A percentile compares a stretch with the other conserved stretches of the same genome.
These are phyloP conservation scores for Dipodomys spectabilis DNA, from an alignment of 2,113 vertebrate species.

Conservation along the genomic window DNA sequence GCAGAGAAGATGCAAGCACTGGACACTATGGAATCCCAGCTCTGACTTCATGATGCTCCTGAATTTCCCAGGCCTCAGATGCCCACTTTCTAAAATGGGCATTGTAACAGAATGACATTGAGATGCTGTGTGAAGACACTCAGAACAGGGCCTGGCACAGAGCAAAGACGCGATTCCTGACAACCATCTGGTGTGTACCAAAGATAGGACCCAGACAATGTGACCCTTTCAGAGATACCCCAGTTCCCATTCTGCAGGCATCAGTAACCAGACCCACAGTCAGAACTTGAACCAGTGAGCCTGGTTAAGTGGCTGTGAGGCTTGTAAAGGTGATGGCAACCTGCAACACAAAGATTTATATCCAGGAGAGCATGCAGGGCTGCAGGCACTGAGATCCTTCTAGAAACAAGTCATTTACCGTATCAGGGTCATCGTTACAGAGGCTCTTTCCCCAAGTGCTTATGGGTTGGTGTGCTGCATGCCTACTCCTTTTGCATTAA, in stretches of 20 bases:
- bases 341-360: background rate
- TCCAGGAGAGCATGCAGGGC: background rate
- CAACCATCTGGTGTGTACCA: background rate
- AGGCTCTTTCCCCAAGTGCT: background rate
- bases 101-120: background rate
- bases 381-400: background rate
- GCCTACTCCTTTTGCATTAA: background rate
- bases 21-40: background rate
- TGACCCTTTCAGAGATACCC: background rate
- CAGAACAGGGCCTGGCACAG: background rate
- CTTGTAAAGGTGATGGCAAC: background rate
- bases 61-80: background rate
- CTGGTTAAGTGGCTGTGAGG: background rate
- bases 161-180: background rate
- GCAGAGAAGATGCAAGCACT: background rate
- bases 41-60: background rate
- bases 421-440: background rate
- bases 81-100: background rate
- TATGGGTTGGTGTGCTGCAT: background rate
- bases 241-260: background rate
- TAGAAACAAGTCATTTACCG: background rate
- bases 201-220: rapidly evolving
- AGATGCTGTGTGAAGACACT: background rate
- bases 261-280: background rate
- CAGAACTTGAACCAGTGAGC: background rate